Conservation (phyloP, 2,113 vertebrate genomes). For the Oncorhynchus kisutch region DNA sequence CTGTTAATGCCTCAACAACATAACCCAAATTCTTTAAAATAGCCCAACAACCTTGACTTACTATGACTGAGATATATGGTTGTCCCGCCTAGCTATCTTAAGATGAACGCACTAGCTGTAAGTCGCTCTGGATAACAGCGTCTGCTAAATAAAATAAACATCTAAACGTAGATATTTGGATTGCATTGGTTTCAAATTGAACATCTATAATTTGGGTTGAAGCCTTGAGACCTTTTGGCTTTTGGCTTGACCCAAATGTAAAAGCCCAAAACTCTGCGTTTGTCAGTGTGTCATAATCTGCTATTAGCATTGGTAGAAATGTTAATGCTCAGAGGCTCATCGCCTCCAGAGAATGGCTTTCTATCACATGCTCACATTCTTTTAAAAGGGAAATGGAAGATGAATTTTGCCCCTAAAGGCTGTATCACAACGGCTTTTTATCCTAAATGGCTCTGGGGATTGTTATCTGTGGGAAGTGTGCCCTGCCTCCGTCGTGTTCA, state of each 20-base stretch:
- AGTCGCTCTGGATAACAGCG: too few relatives aligned
- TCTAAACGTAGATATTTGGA: too few relatives aligned
- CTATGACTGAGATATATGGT: too few relatives aligned
- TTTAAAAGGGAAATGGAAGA: slow-evolving; percentile 97
- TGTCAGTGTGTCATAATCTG: slow-evolving; percentile 69
- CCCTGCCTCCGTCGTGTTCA: slow-evolving; percentile 96
- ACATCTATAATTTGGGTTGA: too few relatives aligned
- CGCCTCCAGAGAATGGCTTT: slow-evolving; percentile 68
- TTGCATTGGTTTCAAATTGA: too few relatives aligned
- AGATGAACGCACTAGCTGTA: too few relatives aligned
- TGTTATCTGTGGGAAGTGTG: slow-evolving; percentile 98
- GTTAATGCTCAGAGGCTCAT: slow-evolving; percentile 68
- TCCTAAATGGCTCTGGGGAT: slow-evolving; percentile 99
- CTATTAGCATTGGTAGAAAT: slow-evolving; percentile 67
- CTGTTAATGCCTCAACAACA: background rate
- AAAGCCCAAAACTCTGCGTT: slow-evolving; percentile 55
- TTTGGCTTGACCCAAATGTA: too few relatives aligned
- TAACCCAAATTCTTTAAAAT: too few relatives aligned
- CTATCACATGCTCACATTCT: slow-evolving; percentile 75
- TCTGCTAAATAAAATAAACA: too few relatives aligned
- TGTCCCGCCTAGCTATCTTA: too few relatives aligned
- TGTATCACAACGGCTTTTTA: slow-evolving; percentile 98
- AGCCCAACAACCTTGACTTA: too few relatives aligned
- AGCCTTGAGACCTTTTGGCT: too few relatives aligned
- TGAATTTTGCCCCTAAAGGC: slow-evolving; percentile 99